These are phyloP conservation scores for Dryococelus australis DNA, from an alignment of 2,888 invertebrate species.

Conservation along the genomic window DNA sequence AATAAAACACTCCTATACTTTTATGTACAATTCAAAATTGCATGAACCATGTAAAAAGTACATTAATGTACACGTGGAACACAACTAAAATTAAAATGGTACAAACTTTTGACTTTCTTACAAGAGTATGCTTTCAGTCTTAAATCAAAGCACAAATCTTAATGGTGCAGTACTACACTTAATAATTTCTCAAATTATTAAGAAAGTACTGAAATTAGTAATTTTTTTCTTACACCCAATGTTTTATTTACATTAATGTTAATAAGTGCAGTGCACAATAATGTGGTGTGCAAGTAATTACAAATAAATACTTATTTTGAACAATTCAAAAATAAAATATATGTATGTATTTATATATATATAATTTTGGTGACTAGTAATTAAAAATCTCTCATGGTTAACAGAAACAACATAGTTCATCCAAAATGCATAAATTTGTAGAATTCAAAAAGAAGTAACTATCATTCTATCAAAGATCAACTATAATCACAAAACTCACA, in stretches of 20 bases:
- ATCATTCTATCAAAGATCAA: not conserved
- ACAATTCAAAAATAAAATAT: not conserved
- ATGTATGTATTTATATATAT: too few relatives aligned
- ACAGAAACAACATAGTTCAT: not conserved
- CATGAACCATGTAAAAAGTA: too few relatives aligned
- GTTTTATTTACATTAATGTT: not conserved
- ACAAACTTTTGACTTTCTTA: too few relatives aligned
- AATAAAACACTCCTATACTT: too few relatives aligned
- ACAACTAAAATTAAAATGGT: too few relatives aligned
- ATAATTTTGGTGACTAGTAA: constrained; percentile 16
- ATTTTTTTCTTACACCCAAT: not conserved
- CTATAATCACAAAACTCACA: not conserved
- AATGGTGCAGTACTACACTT: not conserved
- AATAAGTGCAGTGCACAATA: not conserved
- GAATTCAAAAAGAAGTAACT: not conserved
- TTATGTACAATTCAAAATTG: too few relatives aligned
- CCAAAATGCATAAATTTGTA: not conserved
- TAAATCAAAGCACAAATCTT: not conserved
- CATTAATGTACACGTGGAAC: too few relatives aligned
- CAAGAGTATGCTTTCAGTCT: too few relatives aligned
- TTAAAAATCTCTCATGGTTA: not conserved
- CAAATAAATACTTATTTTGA: not conserved
- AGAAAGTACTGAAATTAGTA: not conserved
- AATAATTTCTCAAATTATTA: not conserved
- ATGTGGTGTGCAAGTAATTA: not conserved